Evolutionary conservation across 2,888 invertebrate species (phyloP), one percentile per base, ranked within the genome.

Genomic region (Drosophila differens): DNA sequence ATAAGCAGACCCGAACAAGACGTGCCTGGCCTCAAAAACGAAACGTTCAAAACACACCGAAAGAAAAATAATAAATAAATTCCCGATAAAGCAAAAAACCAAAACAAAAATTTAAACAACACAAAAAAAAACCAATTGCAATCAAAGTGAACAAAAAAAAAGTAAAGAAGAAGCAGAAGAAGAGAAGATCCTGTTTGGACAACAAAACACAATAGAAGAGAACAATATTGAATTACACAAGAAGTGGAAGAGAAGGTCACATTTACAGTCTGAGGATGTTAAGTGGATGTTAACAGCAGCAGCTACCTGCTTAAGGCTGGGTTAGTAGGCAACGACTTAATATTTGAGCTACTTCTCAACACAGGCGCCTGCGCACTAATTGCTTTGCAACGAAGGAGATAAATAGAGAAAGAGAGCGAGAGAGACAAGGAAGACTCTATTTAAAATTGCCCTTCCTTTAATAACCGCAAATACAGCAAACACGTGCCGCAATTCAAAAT

Each of bases 151-250:
- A 58, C 19, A 25, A 25, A 55, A 25, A 37, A 25, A 37, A n/a
- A 47, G 1, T 25, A 58, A 68, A 78, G 54, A 63, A 69, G 30
- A 14, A 41, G 7, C 7, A 30, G 57, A 30, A 37, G n/a, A 77
- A 79, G 66, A 39, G 37, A 32, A 79, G 76, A 85, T 85, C 85
- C 84, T 84, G 85, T 82, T 82, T 74, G 76, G 52, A 32, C 68
- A 72, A 77, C 47, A 74, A n/a, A 76, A 73, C 39, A 57, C 39
- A 55, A 55, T 39, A 55, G 33, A 76, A 55, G 33, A 79, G 66
- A 78, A 79, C 68, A 87, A 86, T 85, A 85, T 85, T 86, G 82
- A 84, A 84, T 85, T 85, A 86, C 85, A 73, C 74, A 83, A 62
- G 57, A 57, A 39, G 28, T 14, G 4, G 9, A 35, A 35, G 66